These are phyloP conservation scores for Ephydatia muelleri DNA, from an alignment of 37 sponge, comb jelly and placozoan species.

Conservation along the genomic window DNA sequence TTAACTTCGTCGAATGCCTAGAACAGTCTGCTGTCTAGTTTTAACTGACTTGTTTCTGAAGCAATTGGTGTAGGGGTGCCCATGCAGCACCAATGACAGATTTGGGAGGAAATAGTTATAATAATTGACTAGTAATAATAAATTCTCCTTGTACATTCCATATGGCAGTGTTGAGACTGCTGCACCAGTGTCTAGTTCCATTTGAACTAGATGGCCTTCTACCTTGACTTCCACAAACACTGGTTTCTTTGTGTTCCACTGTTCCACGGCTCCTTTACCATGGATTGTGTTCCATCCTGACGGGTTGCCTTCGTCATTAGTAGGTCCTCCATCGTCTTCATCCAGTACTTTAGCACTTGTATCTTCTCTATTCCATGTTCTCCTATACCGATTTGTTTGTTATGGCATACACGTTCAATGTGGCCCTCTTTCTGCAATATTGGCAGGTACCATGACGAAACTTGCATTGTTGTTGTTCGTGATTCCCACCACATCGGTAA, in stretches of 20 bases:
- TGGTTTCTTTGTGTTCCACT: conserved; percentile 16
- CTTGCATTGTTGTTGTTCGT: conserved; percentile 4
- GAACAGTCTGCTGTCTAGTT: too few relatives aligned
- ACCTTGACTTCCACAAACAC: conserved; percentile 19
- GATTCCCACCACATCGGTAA: conserved; percentile 38
- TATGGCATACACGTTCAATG: conserved; percentile 15
- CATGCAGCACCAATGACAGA: too few relatives aligned
- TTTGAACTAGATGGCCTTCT: conserved; percentile 8
- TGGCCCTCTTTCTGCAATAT: conserved; percentile 39
- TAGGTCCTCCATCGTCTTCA: not conserved
- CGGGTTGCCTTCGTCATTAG: not conserved
- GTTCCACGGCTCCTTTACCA: not conserved
- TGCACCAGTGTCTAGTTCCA: conserved; percentile 60
- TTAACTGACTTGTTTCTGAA: too few relatives aligned
- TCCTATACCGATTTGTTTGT: not conserved
- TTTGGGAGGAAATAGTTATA: too few relatives aligned
- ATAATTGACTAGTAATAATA: too few relatives aligned
- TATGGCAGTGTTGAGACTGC: conserved; percentile 29
- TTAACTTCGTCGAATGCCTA: too few relatives aligned
- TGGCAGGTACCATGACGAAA: conserved; percentile 9
- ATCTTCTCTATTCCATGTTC: too few relatives aligned
- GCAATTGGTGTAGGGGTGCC: too few relatives aligned
- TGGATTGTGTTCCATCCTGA: not conserved
- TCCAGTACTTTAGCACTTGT: not conserved
- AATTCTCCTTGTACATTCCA: not conserved